Evolutionary conservation across 2,113 vertebrate genomes (phyloP), one percentile per base, ranked within the genome.

Genomic region (Gasterosteus aculeatus): DNA sequence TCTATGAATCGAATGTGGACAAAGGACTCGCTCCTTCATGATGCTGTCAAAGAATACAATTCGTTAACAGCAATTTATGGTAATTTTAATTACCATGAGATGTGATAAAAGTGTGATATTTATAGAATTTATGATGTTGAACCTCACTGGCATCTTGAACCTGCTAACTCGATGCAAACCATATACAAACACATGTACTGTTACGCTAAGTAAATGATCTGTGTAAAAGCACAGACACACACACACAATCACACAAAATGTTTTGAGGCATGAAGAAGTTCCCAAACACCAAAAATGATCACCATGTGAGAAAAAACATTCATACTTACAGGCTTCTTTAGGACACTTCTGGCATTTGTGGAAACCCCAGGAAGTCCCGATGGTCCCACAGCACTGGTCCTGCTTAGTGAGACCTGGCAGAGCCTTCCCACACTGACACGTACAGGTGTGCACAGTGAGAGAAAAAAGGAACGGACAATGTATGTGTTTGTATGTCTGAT

Each of bases 281-380:
- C 31, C 5, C 8, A 14, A 38, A 31, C n/a, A 9, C 12, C 26
- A 49, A 18, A 59, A n/a, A 8, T 2, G 7, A n/a, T 33, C 15
- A 42, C 14, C 3, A 10, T 59, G 7, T 58, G 7, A 29, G 35
- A 51, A 51, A 51, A 26, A 29, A 29, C 26, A 46, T 14, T 22
- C 58, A 31, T 59, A 95, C 96, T 96, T 95, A 99, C 97, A 93
- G 0, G 94, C 91, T 90, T 97, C 97, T 87, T 96, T 96, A 68
- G 97, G 98, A 93, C 98, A 99, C 85, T 97, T 98, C 86, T 97
- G 96, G 93, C 98, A 99, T 92, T 99, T 99, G 91, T 98, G 93
- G 91, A 99, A 98, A 68, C 98, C 98, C 98, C 98, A 99, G 87
- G 98, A 99, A 41, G 97, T 98, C 53, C 98, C 98, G 68, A 98